These are phyloP conservation scores for Orthonevra nobilis DNA, from an alignment of 2,888 invertebrate genomes.

Conservation along the genomic window DNA sequence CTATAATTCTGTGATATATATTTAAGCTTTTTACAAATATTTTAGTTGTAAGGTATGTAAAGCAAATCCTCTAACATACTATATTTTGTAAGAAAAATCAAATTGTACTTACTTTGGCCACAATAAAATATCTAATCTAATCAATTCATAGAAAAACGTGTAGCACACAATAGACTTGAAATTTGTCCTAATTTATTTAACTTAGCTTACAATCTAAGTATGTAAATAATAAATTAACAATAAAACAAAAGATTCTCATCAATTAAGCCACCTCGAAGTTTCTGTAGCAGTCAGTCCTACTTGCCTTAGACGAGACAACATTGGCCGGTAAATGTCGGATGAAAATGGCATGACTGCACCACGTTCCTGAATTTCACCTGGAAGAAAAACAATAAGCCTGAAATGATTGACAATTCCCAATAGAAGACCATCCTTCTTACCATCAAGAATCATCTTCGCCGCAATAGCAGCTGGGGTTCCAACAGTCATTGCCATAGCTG, in stretches of 20 bases:
- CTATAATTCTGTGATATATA: too few relatives aligned
- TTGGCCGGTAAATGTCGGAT: conserved; percentile 94
- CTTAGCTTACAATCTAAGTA: not conserved
- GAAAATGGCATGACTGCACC: conserved; percentile 96
- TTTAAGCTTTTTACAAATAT: too few relatives aligned
- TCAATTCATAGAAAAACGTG: not conserved
- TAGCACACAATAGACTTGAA: not conserved
- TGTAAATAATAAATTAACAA: conserved; percentile 4
- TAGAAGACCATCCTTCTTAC: too few relatives aligned
- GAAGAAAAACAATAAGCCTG: too few relatives aligned
- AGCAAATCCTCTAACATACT: too few relatives aligned
- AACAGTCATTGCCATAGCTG: conserved; percentile 97
- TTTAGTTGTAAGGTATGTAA: too few relatives aligned
- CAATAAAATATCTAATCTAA: too few relatives aligned
- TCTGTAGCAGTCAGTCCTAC: conserved; percentile 90
- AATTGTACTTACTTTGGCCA: too few relatives aligned
- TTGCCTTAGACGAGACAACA: conserved; percentile 90
- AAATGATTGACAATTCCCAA: too few relatives aligned
- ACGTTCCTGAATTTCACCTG: conserved; percentile 95
- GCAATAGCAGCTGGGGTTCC: conserved; percentile 97
- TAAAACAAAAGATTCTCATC: not conserved
- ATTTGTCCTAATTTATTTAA: conserved; percentile 27
- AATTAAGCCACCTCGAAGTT: conserved; percentile 82
- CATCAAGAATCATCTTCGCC: conserved; percentile 98
- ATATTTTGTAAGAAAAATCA: too few relatives aligned